Percentiles rank a stretch among this genome's conserved stretches.
phyloP scores from a whole-genome alignment of 2,888 invertebrate genomes.

The Volucella zonaria region DNA sequence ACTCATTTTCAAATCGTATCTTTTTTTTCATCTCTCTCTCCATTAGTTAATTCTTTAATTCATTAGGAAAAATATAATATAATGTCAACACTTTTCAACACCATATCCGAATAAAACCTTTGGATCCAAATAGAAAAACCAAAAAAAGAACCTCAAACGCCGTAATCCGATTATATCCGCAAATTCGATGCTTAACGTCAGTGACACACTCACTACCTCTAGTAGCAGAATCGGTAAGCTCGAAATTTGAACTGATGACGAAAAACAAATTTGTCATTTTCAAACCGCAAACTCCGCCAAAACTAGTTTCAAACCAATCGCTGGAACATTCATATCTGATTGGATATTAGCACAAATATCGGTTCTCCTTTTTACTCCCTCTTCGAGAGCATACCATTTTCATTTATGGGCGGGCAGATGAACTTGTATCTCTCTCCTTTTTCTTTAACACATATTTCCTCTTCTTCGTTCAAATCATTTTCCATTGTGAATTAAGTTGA shows the following conservation, averaged over 20 bases:
- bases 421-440: background rate
- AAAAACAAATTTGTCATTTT: conserved; percentile 62
- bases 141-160: background rate
- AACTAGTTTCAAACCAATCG: conserved; percentile 55
- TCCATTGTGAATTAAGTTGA: conserved; percentile 39
- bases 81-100: background rate
- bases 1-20: no score
- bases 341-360: conserved; percentile 3
- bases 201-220: conserved; percentile 57
- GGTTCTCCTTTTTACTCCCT: conserved; percentile 2
- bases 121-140: background rate
- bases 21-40: no score
- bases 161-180: conserved; percentile 17
- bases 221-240: conserved; percentile 59
- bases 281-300: conserved; percentile 55
- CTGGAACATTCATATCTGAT: background rate
- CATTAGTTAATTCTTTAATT: no score
- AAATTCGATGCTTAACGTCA: conserved; percentile 10
- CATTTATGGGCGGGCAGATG: conserved; percentile 2
- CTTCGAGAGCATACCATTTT: background rate
- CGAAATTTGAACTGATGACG: conserved; percentile 37
- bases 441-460: background rate
- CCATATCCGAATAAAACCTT: background rate
- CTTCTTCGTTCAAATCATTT: background rate
- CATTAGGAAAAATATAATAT: background rate